Percentiles rank a stretch among this genome's conserved stretches.
Evolutionary conservation across 2,797 vertebrate genomes (phyloP).

Genomic region (Diplodus sargus): DNA sequence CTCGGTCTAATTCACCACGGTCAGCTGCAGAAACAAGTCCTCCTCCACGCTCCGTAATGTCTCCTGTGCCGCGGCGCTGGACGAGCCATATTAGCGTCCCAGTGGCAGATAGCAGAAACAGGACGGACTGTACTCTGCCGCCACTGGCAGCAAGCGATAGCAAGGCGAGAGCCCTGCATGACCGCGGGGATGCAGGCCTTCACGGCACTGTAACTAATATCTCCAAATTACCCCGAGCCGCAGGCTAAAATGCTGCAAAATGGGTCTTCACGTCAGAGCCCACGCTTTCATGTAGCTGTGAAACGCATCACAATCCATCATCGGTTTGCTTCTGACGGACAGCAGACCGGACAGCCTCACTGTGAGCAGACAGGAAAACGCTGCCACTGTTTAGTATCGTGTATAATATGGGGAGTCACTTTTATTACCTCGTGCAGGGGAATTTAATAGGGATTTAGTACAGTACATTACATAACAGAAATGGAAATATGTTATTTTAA

Average conservation of each 20-base stretch:
- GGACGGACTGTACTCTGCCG: slow-evolving; percentile 27
- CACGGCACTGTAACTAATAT: slow-evolving; percentile 63
- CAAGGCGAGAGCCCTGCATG: slow-evolving; percentile 36
- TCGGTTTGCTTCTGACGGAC: slow-evolving; percentile 53
- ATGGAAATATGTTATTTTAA: background rate
- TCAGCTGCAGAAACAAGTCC: slow-evolving; percentile 10
- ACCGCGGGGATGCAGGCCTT: slow-evolving; percentile 50
- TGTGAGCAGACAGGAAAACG: background rate
- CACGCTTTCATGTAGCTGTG: slow-evolving; percentile 43
- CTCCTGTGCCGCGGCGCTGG: slow-evolving; percentile 18
- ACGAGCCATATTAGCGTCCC: slow-evolving; percentile 25
- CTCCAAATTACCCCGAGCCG: slow-evolving; percentile 65
- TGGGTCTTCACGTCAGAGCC: slow-evolving; percentile 37
- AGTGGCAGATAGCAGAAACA: slow-evolving; percentile 29
- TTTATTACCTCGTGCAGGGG: background rate
- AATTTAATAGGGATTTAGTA: background rate
- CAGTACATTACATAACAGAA: background rate
- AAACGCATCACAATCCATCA: slow-evolving; percentile 60
- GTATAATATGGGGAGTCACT: background rate
- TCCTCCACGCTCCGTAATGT: background rate
- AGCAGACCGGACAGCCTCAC: slow-evolving; percentile 46
- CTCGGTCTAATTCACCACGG: background rate
- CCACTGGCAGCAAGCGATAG: slow-evolving; percentile 53
- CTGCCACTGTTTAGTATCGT: background rate
- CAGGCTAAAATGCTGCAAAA: slow-evolving; percentile 57